Base-by-base conservation (phyloP, 2,797 vertebrate genomes). In the Chrosomus eos region DNA sequence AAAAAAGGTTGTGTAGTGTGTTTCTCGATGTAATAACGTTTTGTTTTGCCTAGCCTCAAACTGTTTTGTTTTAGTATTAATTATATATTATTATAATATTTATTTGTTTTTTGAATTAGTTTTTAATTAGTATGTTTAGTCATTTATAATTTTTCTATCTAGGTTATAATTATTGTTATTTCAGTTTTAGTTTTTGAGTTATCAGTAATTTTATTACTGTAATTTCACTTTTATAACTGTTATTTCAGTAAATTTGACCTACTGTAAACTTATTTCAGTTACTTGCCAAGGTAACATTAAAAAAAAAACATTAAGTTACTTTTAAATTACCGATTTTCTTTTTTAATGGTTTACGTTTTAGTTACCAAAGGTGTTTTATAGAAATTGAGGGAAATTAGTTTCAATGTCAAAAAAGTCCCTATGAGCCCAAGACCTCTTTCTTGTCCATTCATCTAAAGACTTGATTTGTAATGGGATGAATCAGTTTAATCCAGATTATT, bases 401-500 rank as follows among this genome's bases (percentile, higher is more conserved):
- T 33, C 31, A 6, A 31, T 23, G 26, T 10, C 4, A 3, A 33
- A 31, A 33, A 75, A 23, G 21, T 38, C 14, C 6, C n/a, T n/a
- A 7, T 74, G 28, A 53, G 28, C 31, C 19, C 11, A 33, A 33
- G 38, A 28, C 19, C 14, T 76, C 4, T 48, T 14, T 16, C 31
- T 48, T 80, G 53, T 43, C 38, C 60, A 77, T 86, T 85, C 62
- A 79, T 71, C 26, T 4, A 53, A 36, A 71, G 45, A 48, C n/a
- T 55, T 80, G 21, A 43, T 60, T 58, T 72, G 33, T 72, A 62
- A 80, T 45, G n/a, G n/a, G 18, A 82, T 75, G 48, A 58, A 70
- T 86, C 16, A 28, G 13, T 67, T 45, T 79, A 87, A 90, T 88
- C 82, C 71, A 83, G 82, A 87, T 90, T 85, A 85, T 62, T 36